These are phyloP conservation scores for Clusia tigrina DNA, from an alignment of 2,888 invertebrate species.

Conservation along the genomic window DNA sequence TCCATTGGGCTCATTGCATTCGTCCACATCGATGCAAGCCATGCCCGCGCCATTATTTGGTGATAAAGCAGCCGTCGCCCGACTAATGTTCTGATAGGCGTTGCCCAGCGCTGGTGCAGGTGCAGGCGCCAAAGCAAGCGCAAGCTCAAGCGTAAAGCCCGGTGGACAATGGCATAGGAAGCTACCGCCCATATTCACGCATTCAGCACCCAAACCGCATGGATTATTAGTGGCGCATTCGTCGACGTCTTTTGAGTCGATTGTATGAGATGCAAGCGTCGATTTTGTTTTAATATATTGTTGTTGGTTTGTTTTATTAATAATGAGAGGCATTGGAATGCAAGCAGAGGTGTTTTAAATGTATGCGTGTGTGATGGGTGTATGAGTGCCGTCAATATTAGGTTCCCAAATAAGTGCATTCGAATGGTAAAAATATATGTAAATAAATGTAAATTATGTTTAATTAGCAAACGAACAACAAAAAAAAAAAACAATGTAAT, in stretches of 20 bases:
- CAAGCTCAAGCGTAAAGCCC: constrained; percentile 71
- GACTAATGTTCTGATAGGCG: neutral
- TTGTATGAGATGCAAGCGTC: constrained; percentile 21
- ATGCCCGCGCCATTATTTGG: constrained; percentile 61
- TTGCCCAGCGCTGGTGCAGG: neutral
- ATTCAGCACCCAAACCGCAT: constrained; percentile 76
- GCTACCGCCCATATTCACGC: constrained; percentile 79
- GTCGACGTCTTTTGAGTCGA: constrained; percentile 71
- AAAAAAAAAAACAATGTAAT: no score
- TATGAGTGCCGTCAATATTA: constrained; percentile 26
- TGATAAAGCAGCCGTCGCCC: constrained; percentile 34
- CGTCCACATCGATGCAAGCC: constrained; percentile 78
- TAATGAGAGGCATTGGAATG: no score
- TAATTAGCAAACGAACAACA: no score
- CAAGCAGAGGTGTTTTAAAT: no score
- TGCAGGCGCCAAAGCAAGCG: constrained; percentile 31
- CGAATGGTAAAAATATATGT: neutral
- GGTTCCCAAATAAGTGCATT: constrained; percentile 1
- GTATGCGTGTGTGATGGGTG: constrained; percentile 15
- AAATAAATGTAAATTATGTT: neutral
- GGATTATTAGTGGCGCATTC: constrained; percentile 73
- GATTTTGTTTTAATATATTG: constrained; percentile 15
- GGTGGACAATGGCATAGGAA: constrained; percentile 77
- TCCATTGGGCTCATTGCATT: constrained; percentile 74
- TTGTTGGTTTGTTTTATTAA: neutral